Conservation (phyloP, 1,140 invertebrate genomes). For the Micrasema minimum region DNA sequence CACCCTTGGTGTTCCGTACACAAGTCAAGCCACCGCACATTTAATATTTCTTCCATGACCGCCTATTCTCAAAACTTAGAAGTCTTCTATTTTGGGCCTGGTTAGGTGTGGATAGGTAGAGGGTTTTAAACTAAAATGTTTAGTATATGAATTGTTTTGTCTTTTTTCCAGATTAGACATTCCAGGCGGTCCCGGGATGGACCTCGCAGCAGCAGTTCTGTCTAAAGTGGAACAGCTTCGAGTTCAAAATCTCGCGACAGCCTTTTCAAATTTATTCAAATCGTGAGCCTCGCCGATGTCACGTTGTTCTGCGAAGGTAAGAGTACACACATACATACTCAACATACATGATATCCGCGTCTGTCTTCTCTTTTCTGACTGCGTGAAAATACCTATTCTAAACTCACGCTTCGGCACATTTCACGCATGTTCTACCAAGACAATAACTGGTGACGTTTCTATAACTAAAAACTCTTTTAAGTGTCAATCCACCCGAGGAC, state of each 20-base stretch:
- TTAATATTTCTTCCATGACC: too few species aligned
- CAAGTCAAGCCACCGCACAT: too few species aligned
- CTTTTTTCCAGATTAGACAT: slow-evolving; percentile 66
- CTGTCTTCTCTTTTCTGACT: background rate
- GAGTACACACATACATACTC: slow-evolving; percentile 48
- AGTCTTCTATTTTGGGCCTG: too few species aligned
- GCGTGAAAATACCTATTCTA: too few species aligned
- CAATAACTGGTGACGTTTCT: slow-evolving; percentile 9
- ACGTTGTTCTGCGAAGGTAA: slow-evolving; percentile 91
- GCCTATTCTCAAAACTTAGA: too few species aligned
- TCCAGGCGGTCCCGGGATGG: slow-evolving; percentile 74
- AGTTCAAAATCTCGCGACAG: slow-evolving; percentile 86
- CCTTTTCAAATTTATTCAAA: slow-evolving; percentile 89
- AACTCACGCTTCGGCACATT: slow-evolving; percentile 10
- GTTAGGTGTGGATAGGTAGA: too few species aligned
- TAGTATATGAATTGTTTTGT: too few species aligned
- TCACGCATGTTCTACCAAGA: slow-evolving; percentile 6
- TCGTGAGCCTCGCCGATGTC: slow-evolving; percentile 89
- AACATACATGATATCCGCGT: background rate
- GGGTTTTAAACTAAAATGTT: too few species aligned
- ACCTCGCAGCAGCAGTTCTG: slow-evolving; percentile 90
- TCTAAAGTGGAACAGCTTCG: slow-evolving; percentile 92
- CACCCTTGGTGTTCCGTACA: too few species aligned
- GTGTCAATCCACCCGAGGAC: slow-evolving; percentile 2
- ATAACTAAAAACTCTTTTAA: background rate